Percentiles rank a stretch among this genome's conserved stretches.
Evolutionary conservation across 2,888 invertebrate genomes (phyloP).

Genomic region (Steinernema hermaphroditum): DNA sequence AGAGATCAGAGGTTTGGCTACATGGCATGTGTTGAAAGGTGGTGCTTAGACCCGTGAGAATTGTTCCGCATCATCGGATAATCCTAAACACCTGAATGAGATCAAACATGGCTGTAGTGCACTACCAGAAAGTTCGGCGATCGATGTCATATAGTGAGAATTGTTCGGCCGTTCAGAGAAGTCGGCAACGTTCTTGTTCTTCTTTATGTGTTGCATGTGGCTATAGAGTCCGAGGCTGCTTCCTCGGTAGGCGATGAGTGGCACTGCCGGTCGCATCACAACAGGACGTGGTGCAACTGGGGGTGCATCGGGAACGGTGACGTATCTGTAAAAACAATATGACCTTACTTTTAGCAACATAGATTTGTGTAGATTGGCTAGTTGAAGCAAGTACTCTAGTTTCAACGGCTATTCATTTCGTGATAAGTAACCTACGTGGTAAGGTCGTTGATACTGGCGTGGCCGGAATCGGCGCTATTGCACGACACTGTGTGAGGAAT

Average conservation of each 20-base stretch:
- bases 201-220: conserved; percentile 25
- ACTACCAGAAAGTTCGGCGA: conserved; percentile 22
- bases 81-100: background rate
- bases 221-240: background rate
- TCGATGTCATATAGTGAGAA: conserved; percentile 25
- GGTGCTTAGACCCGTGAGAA: conserved; percentile 25
- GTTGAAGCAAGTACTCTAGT: background rate
- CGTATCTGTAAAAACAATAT: background rate
- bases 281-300: background rate
- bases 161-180: conserved; percentile 1
- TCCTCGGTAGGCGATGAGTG: background rate
- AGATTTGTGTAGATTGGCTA: background rate
- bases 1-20: conserved; percentile 19
- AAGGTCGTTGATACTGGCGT: conserved; percentile 13
- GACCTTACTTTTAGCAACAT: background rate
- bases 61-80: conserved; percentile 21
- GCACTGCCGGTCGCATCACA: background rate
- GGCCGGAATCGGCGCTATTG: conserved; percentile 23
- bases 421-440: conserved; percentile 26
- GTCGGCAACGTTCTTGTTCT: conserved; percentile 10
- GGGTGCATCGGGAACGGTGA: background rate
- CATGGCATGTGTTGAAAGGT: conserved; percentile 29
- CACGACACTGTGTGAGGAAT: background rate
- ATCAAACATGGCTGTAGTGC: too few relatives aligned
- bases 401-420: background rate